phyloP scores from a whole-genome alignment of 2,113 vertebrate genomes.

The Sprattus sprattus region DNA sequence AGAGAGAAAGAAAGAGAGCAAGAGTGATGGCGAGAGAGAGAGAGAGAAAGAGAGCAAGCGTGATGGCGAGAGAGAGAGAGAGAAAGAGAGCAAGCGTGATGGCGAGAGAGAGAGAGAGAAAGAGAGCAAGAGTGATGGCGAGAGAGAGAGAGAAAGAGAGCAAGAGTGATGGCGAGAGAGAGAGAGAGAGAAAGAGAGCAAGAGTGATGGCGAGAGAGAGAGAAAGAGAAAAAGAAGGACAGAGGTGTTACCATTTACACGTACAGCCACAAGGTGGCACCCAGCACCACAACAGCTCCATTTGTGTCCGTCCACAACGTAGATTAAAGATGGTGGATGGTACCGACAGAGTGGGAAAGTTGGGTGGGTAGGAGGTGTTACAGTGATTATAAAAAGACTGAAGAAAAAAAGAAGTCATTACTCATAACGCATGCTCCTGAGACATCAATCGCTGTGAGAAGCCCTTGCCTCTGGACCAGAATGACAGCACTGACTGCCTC shows the following conservation, averaged over 20 bases:
- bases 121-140: too few relatives aligned
- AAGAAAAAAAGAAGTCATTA: constrained; percentile 19
- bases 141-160: background rate
- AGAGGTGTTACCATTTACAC: background rate
- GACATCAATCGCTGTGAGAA: constrained; percentile 40
- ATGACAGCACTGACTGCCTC: constrained; percentile 50
- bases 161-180: too few relatives aligned
- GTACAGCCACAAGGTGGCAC: background rate
- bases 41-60: too few relatives aligned
- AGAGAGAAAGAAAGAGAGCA: background rate
- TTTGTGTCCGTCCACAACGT: background rate
- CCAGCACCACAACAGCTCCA: background rate
- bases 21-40: background rate
- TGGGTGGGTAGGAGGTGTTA: background rate
- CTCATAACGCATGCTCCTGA: constrained; percentile 47
- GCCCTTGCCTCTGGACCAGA: constrained; percentile 39
- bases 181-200: too few relatives aligned
- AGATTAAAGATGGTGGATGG: background rate
- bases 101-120: too few relatives aligned
- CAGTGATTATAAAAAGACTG: background rate
- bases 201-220: too few relatives aligned
- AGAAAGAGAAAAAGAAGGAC: background rate
- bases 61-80: background rate
- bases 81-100: too few relatives aligned
- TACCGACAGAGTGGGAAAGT: background rate